Base-by-base conservation (phyloP, 2,797 vertebrate genomes). In the Alectoris magna region DNA sequence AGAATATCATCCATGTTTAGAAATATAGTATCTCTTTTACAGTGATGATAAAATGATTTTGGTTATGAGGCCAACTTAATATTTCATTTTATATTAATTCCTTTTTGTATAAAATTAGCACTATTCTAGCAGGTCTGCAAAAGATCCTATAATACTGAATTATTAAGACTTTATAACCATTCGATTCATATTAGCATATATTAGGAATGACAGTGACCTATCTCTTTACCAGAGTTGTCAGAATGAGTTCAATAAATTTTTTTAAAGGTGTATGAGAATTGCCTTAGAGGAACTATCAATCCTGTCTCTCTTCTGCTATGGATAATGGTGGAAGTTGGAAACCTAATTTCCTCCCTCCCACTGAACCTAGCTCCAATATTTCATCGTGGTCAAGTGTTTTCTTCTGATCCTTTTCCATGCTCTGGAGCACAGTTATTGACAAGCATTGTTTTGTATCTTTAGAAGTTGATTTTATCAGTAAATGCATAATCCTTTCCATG, bases 61-160 rank as follows among this genome's bases (percentile, higher is more conserved):
- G 39, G n/a, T 87, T 94, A 88, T 51, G 69, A 95, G 69, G 66
- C 19, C 88, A 84, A 41, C 62, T 91, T 94, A 82, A 23, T 21
- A 88, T 96, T 97, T 96, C 44, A 80, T 73, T 38, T 41, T 94
- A 70, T 84, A 75, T 96, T 94, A 89, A 90, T 77, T 96, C 87
- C 0, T 84, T 80, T 88, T 87, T 90, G 6, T 77, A 69, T 82
- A 86, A 91, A 96, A 94, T 66, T 80, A 96, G n/a, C 6, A 53
- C 16, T 75, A 59, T 91, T 56, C 46, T 95, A 66, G 21, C 58
- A 77, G 82, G 17, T 91, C 55, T 85, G 63, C 64, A 38, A 87
- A 91, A 72, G 55, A 56, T 72, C 81, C 16, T 80, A 38, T 76
- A 85, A 84, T 75, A 74, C 19, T 84, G 31, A 95, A 69, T 93